Percentiles rank a stretch among this genome's conserved stretches.
phyloP scores from a whole-genome alignment of 2,113 vertebrate genomes.

The Aythya baeri region DNA sequence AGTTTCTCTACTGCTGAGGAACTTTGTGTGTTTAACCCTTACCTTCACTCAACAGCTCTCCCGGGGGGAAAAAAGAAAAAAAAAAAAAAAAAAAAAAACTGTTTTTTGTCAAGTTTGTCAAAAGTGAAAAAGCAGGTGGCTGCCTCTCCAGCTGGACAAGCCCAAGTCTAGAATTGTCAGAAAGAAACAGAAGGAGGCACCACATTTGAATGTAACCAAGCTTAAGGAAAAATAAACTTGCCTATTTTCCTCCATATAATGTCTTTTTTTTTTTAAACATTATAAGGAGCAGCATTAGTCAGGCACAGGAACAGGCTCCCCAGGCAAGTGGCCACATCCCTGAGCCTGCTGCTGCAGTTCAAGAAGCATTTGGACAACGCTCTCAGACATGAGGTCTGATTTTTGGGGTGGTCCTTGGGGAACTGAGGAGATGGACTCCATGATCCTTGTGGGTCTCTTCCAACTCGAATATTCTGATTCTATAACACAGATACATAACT shows the following conservation, averaged over 20 bases:
- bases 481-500: accelerated
- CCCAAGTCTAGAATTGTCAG: accelerated
- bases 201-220: accelerated
- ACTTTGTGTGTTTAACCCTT: not conserved
- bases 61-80: not conserved
- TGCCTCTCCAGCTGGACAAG: not conserved
- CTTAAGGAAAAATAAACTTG: not conserved
- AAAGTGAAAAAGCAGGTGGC: accelerated
- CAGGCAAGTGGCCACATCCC: too few relatives aligned
- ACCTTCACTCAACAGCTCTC: not conserved
- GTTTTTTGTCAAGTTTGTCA: accelerated
- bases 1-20: not conserved
- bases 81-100: too few relatives aligned
- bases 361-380: too few relatives aligned
- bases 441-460: too few relatives aligned
- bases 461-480: too few relatives aligned
- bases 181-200: accelerated
- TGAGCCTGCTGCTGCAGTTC: too few relatives aligned
- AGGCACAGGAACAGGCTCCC: too few relatives aligned
- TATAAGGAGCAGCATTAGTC: not conserved
- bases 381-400: too few relatives aligned
- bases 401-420: too few relatives aligned
- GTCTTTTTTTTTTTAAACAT: too few relatives aligned
- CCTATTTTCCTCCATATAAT: not conserved
- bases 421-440: too few relatives aligned